A percentile compares a stretch with the other conserved stretches of the same genome.
phyloP scores from a whole-genome alignment of 2,797 vertebrate species.

The Pteronotus mesoamericanus region DNA sequence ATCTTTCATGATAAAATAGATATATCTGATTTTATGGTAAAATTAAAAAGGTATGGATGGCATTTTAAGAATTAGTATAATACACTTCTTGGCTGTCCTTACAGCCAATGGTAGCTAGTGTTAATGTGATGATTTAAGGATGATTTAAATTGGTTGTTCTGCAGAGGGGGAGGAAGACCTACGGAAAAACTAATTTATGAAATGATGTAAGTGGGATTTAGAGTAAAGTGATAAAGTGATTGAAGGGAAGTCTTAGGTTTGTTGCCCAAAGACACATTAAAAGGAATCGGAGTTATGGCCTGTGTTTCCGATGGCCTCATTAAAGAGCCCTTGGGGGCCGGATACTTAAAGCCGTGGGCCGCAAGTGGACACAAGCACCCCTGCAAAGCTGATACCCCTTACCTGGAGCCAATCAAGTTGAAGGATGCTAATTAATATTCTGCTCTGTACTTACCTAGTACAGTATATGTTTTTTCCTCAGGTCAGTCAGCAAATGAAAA shows the following conservation, averaged over 20 bases:
- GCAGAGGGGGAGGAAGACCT: background rate
- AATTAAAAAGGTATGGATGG: conserved; percentile 50
- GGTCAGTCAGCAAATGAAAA: background rate
- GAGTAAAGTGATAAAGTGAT: background rate
- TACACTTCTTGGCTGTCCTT: conserved; percentile 60
- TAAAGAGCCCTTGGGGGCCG: background rate
- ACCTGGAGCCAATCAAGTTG: background rate
- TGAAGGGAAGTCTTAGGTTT: background rate
- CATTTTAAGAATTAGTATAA: conserved; percentile 63
- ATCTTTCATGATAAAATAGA: conserved; percentile 65
- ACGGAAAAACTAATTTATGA: conserved; percentile 43
- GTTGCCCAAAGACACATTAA: background rate
- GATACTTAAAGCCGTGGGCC: background rate
- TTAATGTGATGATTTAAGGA: conserved; percentile 51
- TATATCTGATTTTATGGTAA: conserved; percentile 66
- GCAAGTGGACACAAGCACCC: background rate
- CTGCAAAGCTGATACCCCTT: background rate
- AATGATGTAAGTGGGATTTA: conserved; percentile 27
- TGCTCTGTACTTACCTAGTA: background rate
- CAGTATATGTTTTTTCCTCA: background rate
- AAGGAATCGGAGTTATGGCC: background rate
- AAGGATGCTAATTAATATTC: background rate
- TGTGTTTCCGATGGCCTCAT: background rate
- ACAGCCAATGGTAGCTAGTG: background rate
- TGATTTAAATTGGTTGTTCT: conserved; percentile 52